These are phyloP conservation scores for Cheilosia impressa DNA, from an alignment of 2,888 invertebrate species.

Conservation along the genomic window DNA sequence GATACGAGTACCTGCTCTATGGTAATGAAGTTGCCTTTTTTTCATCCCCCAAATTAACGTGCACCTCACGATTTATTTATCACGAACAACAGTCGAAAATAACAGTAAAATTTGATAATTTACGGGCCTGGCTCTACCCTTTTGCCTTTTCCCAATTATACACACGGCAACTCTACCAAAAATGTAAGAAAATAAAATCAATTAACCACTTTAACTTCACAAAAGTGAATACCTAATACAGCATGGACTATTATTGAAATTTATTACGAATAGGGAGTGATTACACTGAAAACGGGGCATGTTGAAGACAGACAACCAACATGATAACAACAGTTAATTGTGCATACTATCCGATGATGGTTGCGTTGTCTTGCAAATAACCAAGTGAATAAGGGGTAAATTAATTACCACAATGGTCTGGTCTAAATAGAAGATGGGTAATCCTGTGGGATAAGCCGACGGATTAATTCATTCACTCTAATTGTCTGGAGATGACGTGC, in stretches of 20 bases:
- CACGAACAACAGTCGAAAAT: constrained; percentile 39
- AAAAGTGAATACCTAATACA: constrained; percentile 54
- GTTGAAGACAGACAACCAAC: constrained; percentile 8
- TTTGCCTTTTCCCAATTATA: background rate
- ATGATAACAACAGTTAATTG: constrained; percentile 48
- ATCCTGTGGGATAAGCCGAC: constrained; percentile 45
- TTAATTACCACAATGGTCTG: constrained; percentile 39
- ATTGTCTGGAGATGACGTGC: constrained; percentile 47
- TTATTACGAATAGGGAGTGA: constrained; percentile 42
- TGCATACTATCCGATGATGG: constrained; percentile 15
- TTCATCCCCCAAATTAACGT: constrained; percentile 22
- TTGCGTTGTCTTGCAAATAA: constrained; percentile 12
- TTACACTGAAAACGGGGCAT: background rate
- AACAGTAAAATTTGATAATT: constrained; percentile 53
- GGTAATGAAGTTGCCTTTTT: constrained; percentile 1
- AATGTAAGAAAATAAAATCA: constrained; percentile 18
- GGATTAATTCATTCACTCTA: constrained; percentile 54
- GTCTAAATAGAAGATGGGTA: constrained; percentile 10
- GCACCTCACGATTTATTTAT: constrained; percentile 58
- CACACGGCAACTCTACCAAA: constrained; percentile 2
- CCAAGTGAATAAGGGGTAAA: constrained; percentile 25
- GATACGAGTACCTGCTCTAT: background rate
- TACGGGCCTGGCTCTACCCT: constrained; percentile 19
- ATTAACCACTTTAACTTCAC: constrained; percentile 28
- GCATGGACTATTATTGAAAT: constrained; percentile 58